phyloP scores from a whole-genome alignment of 1,140 invertebrate genomes.

The Ips typographus region DNA sequence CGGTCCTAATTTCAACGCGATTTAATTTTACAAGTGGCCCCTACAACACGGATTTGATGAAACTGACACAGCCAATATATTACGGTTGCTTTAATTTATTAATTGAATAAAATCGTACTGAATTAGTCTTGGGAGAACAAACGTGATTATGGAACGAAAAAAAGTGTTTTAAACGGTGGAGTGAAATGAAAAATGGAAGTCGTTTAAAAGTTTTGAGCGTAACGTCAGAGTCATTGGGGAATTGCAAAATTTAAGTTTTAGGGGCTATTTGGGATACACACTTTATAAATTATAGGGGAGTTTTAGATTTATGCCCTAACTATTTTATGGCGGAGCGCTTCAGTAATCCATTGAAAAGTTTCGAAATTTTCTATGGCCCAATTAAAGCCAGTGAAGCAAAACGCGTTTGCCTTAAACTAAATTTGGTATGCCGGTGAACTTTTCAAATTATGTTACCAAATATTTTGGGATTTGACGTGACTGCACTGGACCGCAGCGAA shows the following conservation, averaged over 20 bases:
- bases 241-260: constrained; percentile 8
- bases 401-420: no score
- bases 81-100: no score
- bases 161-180: constrained; percentile 15
- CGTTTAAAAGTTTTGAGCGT: constrained; percentile 18
- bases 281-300: constrained; percentile 9
- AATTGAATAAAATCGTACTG: not conserved
- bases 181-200: constrained; percentile 14
- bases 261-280: constrained; percentile 9
- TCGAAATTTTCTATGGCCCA: no score
- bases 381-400: no score
- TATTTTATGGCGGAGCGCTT: constrained; percentile 4
- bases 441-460: no score
- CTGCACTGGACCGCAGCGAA: no score
- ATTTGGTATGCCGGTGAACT: no score
- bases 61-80: no score
- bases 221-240: not conserved
- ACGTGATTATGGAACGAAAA: constrained; percentile 15
- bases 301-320: not conserved
- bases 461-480: no score
- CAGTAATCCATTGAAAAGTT: not conserved
- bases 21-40: no score
- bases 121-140: not conserved
- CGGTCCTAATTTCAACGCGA: no score
- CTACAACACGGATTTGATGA: no score